phyloP scores from a whole-genome alignment of 1,140 invertebrate species.

The Fopius arisanus region DNA sequence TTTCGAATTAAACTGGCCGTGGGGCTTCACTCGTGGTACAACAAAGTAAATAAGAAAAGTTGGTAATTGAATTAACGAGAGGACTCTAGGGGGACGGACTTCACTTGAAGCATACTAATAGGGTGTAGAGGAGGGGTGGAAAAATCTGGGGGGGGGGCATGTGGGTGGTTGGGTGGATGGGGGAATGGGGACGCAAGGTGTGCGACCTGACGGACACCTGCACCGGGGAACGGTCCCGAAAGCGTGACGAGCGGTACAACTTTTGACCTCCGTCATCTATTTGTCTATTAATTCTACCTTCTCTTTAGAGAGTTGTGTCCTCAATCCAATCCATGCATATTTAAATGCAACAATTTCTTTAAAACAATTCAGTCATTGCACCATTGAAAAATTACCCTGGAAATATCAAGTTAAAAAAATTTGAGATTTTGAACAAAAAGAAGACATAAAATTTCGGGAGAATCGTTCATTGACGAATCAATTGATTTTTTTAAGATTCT shows the following conservation, averaged over 20 bases:
- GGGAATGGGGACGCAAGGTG: constrained; percentile 21
- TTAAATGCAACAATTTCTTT: too few relatives aligned
- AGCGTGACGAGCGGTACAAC: constrained; percentile 14
- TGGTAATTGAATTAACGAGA: constrained; percentile 21
- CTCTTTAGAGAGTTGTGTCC: too few relatives aligned
- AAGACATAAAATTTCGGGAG: too few relatives aligned
- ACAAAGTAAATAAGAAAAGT: background rate
- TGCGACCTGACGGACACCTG: constrained; percentile 20
- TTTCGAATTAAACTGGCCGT: too few relatives aligned
- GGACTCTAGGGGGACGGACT: background rate
- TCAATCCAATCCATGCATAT: too few relatives aligned
- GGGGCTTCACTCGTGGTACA: background rate
- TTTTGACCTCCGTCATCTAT: constrained; percentile 28
- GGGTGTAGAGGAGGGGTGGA: background rate
- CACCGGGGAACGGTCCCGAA: constrained; percentile 12
- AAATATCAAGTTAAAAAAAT: too few relatives aligned
- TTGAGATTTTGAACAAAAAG: too few relatives aligned
- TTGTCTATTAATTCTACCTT: background rate
- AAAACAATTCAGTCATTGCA: too few relatives aligned
- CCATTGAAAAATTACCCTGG: too few relatives aligned
- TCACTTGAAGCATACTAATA: background rate
- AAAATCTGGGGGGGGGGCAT: too few relatives aligned
- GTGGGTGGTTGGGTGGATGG: constrained; percentile 2
- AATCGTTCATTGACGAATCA: too few relatives aligned
- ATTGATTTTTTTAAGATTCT: too few relatives aligned